Percentiles rank a stretch among this genome's conserved stretches.
phyloP scores from a whole-genome alignment of 2,888 invertebrate species.

The Melipona bicolor region DNA sequence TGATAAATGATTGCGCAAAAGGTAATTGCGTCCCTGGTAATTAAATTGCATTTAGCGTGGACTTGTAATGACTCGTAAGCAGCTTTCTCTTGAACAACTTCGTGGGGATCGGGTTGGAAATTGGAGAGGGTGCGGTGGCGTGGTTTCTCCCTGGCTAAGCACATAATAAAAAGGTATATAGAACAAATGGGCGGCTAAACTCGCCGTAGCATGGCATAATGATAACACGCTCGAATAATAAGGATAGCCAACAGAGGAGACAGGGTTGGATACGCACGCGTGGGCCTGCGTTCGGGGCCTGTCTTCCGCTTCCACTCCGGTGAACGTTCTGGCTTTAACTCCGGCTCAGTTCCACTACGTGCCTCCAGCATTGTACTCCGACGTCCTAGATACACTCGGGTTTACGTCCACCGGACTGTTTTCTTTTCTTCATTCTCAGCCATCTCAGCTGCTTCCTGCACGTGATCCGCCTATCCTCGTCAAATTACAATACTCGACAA shows the following conservation, averaged over 20 bases:
- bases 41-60: not conserved
- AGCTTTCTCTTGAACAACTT: not conserved
- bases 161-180: conserved; percentile 52
- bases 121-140: not conserved
- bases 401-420: conserved; percentile 37
- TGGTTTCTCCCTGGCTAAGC: conserved; percentile 31
- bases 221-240: conserved; percentile 84
- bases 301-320: conserved; percentile 79
- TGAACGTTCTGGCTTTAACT: conserved; percentile 70
- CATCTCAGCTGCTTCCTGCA: not conserved
- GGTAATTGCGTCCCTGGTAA: too few species aligned
- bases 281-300: conserved; percentile 81
- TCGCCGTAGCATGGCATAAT: conserved; percentile 79
- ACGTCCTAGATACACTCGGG: conserved; percentile 59
- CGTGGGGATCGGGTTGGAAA: not conserved
- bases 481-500: conserved; percentile 7
- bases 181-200: conserved; percentile 71
- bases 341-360: conserved; percentile 70
- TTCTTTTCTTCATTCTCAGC: conserved; percentile 36
- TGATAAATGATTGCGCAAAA: not conserved
- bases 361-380: conserved; percentile 61
- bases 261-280: conserved; percentile 84
- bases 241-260: conserved; percentile 81
- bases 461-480: not conserved
- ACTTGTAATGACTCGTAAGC: not conserved